phyloP scores from a whole-genome alignment of 2,113 vertebrate genomes.

The Cyanoliseus patagonus region DNA sequence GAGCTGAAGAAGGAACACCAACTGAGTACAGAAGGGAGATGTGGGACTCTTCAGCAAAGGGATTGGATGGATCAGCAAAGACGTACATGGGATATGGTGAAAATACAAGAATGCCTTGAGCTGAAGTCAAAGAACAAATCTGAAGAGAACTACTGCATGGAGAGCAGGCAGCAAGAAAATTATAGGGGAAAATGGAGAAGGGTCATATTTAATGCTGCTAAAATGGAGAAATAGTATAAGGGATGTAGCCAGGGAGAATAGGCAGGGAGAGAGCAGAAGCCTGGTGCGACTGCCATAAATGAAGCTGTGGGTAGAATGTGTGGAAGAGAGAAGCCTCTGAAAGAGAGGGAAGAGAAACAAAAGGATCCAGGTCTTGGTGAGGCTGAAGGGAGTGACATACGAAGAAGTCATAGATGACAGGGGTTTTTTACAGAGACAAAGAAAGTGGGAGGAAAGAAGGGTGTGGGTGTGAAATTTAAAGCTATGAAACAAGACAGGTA shows the following conservation, averaged over 20 bases:
- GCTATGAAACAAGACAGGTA: conserved; percentile 25
- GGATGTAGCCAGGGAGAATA: background rate
- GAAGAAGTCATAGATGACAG: conserved; percentile 25
- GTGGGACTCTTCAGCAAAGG: background rate
- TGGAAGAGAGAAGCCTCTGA: background rate
- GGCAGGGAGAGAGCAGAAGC: background rate
- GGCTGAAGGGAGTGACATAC: background rate
- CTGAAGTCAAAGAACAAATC: background rate
- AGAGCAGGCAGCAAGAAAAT: background rate
- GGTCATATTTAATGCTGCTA: background rate
- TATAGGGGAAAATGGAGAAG: background rate
- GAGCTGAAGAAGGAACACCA: background rate
- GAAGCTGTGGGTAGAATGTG: background rate
- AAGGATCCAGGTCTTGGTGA: background rate
- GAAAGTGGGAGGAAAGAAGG: conserved; percentile 36
- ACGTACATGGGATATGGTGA: background rate
- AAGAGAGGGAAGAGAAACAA: background rate
- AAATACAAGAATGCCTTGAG: background rate
- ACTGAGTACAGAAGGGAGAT: background rate
- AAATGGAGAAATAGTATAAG: background rate
- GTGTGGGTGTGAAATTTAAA: conserved; percentile 44
- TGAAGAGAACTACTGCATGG: background rate
- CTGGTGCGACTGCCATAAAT: background rate
- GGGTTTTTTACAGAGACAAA: conserved; percentile 4
- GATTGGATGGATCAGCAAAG: background rate